Conservation (phyloP, 2,797 vertebrate species). For the Dryobates pubescens region DNA sequence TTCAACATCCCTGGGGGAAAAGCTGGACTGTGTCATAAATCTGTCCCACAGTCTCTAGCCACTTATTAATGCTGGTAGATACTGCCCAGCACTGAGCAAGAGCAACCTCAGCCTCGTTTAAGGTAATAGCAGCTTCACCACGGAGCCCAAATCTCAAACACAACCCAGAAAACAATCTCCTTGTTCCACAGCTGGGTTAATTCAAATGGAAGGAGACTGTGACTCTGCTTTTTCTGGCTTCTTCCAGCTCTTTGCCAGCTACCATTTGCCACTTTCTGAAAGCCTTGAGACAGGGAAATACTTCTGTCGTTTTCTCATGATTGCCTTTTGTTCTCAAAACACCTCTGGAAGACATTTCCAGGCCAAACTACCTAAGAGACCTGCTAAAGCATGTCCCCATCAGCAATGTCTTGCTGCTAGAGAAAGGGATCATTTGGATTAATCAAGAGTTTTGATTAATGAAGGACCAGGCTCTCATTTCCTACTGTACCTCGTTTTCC, state of each 20-base stretch:
- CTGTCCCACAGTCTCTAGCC: neutral
- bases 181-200: neutral
- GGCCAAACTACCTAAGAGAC: neutral
- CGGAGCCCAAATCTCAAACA: neutral
- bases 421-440: slow-evolving; percentile 34
- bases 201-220: neutral
- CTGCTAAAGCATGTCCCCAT: neutral
- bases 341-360: neutral
- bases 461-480: slow-evolving; percentile 32
- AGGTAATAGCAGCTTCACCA: neutral
- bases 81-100: neutral
- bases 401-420: neutral
- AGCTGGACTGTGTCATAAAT: neutral
- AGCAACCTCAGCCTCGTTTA: neutral
- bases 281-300: neutral
- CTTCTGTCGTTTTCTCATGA: neutral
- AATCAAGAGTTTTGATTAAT: slow-evolving; percentile 58
- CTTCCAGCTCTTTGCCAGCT: neutral
- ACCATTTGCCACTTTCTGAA: neutral
- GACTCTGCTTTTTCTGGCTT: neutral
- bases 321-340: slow-evolving; percentile 8
- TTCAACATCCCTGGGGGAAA: neutral
- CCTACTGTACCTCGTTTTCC: slow-evolving; percentile 47
- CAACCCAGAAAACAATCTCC: neutral
- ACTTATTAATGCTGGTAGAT: neutral